Evolutionary conservation across 2,113 vertebrate species (phyloP), one percentile per base, ranked within the genome.

Genomic region (Cyprinodon tularosa): DNA sequence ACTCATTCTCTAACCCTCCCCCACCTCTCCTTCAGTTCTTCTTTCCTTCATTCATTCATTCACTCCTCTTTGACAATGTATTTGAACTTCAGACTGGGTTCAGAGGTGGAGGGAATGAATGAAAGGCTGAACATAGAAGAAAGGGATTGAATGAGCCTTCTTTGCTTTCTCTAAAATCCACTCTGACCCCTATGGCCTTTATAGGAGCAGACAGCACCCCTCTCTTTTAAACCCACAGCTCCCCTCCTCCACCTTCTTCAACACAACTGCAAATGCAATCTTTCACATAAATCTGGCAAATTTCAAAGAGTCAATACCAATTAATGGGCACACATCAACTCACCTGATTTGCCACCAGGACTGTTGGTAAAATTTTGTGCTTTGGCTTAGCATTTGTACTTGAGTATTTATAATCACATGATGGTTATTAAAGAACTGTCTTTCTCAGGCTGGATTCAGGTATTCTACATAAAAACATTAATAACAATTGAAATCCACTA

Each of bases 81-180:
- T 86, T 75, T 91, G 83, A 91, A 91, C 88, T 91, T 87, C 70
- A 86, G 80, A 78, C 79, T 20, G 71, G 72, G 78, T 84, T 48
- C 1, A 2, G 70, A 62, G 64, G 36, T 38, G 75, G 62, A 73
- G 71, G 36, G 66, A 72, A 77, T 61, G 74, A 85, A 70, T 73
- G 61, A 66, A 42, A 72, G 74, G 73, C 47, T 74, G 70, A 86
- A 82, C 74, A 14, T 69, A 74, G 67, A 47, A 42, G 78, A 81
- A 70, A 66, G 60, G 66, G 66, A 61, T 82, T 78, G 68, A 22
- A 70, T 74, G 15, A 0, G 0, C 64, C 72, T 62, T 72, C 48
- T 86, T 81, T 85, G 59, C 70, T 85, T 42, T 8, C 8, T 15
- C 47, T 81, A 53, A 86, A 68, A 76, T 45, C 50, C 76, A 76